Evolutionary conservation across 2,888 invertebrate genomes (phyloP).

Genomic region (Microctonus brassicae): DNA sequence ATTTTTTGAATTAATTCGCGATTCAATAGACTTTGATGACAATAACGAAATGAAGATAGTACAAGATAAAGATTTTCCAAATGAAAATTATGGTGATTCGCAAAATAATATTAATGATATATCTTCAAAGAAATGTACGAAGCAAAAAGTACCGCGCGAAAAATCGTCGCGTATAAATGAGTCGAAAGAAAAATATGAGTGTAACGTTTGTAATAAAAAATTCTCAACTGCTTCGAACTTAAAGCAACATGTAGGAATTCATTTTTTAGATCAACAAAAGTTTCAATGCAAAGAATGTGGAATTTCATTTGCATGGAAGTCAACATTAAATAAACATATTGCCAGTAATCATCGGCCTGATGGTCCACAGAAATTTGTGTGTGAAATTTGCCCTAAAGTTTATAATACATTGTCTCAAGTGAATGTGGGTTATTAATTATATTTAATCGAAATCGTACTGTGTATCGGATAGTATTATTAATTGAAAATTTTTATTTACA

Average conservation of each 20-base stretch:
- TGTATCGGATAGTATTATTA: neutral
- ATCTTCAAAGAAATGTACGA: neutral
- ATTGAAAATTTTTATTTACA: constrained; percentile 1
- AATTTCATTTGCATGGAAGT: constrained; percentile 66
- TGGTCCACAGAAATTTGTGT: constrained; percentile 60
- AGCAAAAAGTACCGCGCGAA: constrained; percentile 1
- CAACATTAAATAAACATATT: constrained; percentile 66
- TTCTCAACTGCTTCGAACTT: constrained; percentile 65
- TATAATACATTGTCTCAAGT: constrained; percentile 63
- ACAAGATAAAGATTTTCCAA: neutral
- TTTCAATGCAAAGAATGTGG: constrained; percentile 64
- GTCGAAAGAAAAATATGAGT: constrained; percentile 53
- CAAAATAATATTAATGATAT: neutral
- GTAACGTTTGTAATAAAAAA: constrained; percentile 62
- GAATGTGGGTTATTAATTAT: constrained; percentile 55
- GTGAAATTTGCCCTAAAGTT: constrained; percentile 63
- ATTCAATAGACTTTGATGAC: constrained; percentile 41
- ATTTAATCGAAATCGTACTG: neutral
- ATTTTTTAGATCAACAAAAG: constrained; percentile 63
- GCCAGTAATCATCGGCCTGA: constrained; percentile 59
- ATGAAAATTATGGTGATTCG: neutral
- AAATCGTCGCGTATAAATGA: constrained; percentile 23
- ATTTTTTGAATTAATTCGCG: constrained; percentile 55
- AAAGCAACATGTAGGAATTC: constrained; percentile 66
- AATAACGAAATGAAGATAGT: constrained; percentile 19